Evolutionary conservation across 2,797 vertebrate genomes (phyloP).

Genomic region (Simalia tracyae): DNA sequence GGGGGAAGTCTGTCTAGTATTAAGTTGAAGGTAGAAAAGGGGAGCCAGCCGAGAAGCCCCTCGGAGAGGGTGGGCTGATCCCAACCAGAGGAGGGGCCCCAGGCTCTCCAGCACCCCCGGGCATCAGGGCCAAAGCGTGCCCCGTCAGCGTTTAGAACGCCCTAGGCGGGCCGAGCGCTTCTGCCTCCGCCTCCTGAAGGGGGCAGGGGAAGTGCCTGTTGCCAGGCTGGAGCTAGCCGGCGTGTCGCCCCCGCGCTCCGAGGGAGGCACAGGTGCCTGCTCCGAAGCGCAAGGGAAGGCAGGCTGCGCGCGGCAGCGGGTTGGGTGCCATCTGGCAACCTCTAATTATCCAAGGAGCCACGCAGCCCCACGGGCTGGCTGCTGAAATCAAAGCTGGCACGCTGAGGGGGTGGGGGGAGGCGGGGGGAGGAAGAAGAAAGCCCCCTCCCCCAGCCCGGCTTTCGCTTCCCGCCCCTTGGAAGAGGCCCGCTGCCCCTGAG

Average conservation of each 20-base stretch:
- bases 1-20: background rate
- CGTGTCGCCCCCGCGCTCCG: background rate
- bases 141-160: background rate
- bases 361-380: background rate
- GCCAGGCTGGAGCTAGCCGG: background rate
- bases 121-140: background rate
- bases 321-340: background rate
- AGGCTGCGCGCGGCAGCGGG: background rate
- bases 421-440: no score
- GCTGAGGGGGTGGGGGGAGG: background rate
- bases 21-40: background rate
- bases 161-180: background rate
- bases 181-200: background rate
- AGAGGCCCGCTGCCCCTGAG: background rate
- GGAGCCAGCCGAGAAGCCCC: background rate
- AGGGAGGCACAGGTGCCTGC: background rate
- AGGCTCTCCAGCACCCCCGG: background rate
- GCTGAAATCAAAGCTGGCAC: background rate
- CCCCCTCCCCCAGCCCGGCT: background rate
- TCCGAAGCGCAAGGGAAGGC: no score
- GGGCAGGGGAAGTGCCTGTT: background rate
- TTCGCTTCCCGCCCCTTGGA: background rate
- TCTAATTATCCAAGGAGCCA: constrained; percentile 11
- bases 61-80: background rate
- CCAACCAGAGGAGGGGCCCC: background rate